phyloP scores from a whole-genome alignment of 2,113 vertebrate species.

The Collichthys lucidus region DNA sequence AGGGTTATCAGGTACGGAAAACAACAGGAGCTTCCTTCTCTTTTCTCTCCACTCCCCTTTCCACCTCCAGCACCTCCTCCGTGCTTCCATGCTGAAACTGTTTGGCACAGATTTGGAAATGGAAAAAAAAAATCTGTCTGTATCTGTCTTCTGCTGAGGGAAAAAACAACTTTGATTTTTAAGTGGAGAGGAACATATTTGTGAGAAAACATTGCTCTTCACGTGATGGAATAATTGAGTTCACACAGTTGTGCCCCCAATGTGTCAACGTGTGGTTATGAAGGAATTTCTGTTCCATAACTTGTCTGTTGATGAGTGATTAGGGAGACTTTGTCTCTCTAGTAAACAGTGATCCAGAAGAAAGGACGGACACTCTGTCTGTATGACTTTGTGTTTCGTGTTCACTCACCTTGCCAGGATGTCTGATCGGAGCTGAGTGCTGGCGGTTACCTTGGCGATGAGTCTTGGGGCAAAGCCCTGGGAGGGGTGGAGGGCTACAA shows the following conservation, averaged over 20 bases:
- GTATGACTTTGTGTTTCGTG: background rate
- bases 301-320: slow-evolving; percentile 19
- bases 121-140: slow-evolving; percentile 42
- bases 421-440: slow-evolving; percentile 62
- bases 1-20: slow-evolving; percentile 85
- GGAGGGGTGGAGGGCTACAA: slow-evolving; percentile 53
- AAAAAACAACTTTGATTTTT: slow-evolving; percentile 58
- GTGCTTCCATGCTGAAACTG: slow-evolving; percentile 1
- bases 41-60: slow-evolving; percentile 40
- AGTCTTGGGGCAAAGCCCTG: slow-evolving; percentile 61
- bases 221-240: slow-evolving; percentile 44
- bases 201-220: slow-evolving; percentile 12
- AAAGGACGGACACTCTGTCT: slow-evolving; percentile 15
- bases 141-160: slow-evolving; percentile 25
- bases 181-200: slow-evolving; percentile 36
- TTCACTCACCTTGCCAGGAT: slow-evolving; percentile 67
- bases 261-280: slow-evolving; percentile 30
- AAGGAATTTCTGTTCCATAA: slow-evolving; percentile 44
- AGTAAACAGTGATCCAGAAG: slow-evolving; percentile 45
- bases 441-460: slow-evolving; percentile 70
- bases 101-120: slow-evolving; percentile 37
- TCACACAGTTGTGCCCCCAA: slow-evolving; percentile 31
- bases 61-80: slow-evolving; percentile 10
- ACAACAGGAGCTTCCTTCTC: slow-evolving; percentile 73
- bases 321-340: slow-evolving; percentile 23